Percentiles rank a stretch among this genome's conserved stretches.
These are phyloP conservation scores for Alligator mississippiensis DNA, from an alignment of 2,113 vertebrate genomes.

Conservation along the genomic window DNA sequence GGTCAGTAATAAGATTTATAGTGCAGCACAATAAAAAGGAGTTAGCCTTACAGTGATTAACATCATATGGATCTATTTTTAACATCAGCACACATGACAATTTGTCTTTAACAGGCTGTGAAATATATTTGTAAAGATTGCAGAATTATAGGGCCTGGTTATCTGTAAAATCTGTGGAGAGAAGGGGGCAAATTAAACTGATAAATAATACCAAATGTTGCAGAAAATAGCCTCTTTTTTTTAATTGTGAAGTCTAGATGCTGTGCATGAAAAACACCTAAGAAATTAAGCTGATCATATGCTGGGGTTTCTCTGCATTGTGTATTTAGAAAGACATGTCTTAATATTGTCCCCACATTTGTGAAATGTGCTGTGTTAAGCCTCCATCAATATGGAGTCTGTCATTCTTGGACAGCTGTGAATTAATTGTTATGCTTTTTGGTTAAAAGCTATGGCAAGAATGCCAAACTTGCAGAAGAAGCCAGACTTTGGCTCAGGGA, in stretches of 20 bases:
- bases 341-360: not conserved
- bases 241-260: not conserved
- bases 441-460: not conserved
- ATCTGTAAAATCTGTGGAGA: not conserved
- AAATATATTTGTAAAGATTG: slow-evolving; percentile 27
- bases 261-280: not conserved
- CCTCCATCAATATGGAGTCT: not conserved
- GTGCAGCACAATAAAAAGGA: not conserved
- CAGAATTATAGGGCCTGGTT: slow-evolving; percentile 3
- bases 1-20: not conserved
- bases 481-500: not conserved
- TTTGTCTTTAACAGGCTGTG: slow-evolving; percentile 5
- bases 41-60: not conserved
- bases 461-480: not conserved
- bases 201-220: slow-evolving; percentile 16
- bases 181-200: not conserved
- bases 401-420: not conserved
- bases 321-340: not conserved
- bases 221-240: not conserved
- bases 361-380: not conserved
- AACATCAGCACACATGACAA: not conserved
- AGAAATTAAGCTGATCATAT: not conserved
- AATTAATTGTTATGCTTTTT: not conserved
- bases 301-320: not conserved
- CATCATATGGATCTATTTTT: slow-evolving; percentile 11